A percentile compares a stretch with the other conserved stretches of the same genome.
phyloP scores from a whole-genome alignment of 2,797 vertebrate species.

The Hydrophis major region DNA sequence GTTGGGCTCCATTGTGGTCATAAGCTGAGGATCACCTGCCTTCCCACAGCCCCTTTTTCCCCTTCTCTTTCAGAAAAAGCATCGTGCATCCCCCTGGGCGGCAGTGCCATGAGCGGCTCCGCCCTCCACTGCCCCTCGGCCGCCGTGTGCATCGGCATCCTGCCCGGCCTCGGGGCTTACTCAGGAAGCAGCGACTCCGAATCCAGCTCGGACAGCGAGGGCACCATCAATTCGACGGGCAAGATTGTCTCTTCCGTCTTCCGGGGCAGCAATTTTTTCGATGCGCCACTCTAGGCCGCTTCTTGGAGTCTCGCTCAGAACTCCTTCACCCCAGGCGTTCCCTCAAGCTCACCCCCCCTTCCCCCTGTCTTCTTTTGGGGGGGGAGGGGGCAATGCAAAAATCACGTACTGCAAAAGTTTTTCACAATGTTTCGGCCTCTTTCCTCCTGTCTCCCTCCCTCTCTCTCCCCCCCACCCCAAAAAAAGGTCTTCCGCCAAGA shows the following conservation, averaged over 20 bases:
- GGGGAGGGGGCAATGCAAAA: slow-evolving; percentile 35
- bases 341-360: slow-evolving; percentile 37
- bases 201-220: slow-evolving; percentile 97
- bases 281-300: slow-evolving; percentile 64
- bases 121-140: slow-evolving; percentile 88
- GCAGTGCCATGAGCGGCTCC: slow-evolving; percentile 65
- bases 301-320: slow-evolving; percentile 6
- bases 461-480: no score
- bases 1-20: no score
- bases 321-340: slow-evolving; percentile 13
- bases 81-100: slow-evolving; percentile 62
- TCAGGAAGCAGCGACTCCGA: slow-evolving; percentile 97
- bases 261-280: slow-evolving; percentile 75
- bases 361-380: neutral
- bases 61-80: slow-evolving; percentile 62
- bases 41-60: neutral
- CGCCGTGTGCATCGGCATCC: slow-evolving; percentile 91
- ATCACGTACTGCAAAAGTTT: slow-evolving; percentile 8
- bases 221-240: slow-evolving; percentile 85
- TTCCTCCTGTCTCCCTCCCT: neutral
- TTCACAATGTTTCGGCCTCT: neutral
- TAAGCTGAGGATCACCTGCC: no score
- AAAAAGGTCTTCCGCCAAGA: fast-evolving
- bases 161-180: slow-evolving; percentile 91
- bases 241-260: slow-evolving; percentile 84